A percentile compares a stretch with the other conserved stretches of the same genome.
These are phyloP conservation scores for Pseudoips prasinana DNA, from an alignment of 2,888 invertebrate species.

Conservation along the genomic window DNA sequence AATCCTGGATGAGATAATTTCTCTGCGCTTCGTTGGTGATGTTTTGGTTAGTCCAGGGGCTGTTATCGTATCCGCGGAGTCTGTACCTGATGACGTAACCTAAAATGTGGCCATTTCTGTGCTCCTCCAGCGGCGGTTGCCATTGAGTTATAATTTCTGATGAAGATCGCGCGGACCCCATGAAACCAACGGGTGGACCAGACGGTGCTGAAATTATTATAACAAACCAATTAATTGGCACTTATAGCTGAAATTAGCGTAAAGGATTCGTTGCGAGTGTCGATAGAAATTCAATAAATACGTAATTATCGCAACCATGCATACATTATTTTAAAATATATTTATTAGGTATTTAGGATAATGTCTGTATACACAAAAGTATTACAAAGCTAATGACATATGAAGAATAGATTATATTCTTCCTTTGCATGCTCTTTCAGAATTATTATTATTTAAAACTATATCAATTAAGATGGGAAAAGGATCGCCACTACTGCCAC, in stretches of 20 bases:
- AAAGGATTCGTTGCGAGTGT: too few relatives aligned
- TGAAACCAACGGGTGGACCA: slow-evolving; percentile 96
- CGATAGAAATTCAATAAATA: too few relatives aligned
- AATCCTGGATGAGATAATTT: slow-evolving; percentile 93
- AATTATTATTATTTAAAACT: too few relatives aligned
- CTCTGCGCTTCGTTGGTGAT: slow-evolving; percentile 96
- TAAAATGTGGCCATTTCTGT: slow-evolving; percentile 96
- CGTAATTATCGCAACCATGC: too few relatives aligned
- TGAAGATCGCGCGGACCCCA: slow-evolving; percentile 95
- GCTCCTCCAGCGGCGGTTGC: slow-evolving; percentile 97
- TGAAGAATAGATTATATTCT: too few relatives aligned
- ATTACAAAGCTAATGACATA: too few relatives aligned
- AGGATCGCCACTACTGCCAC: too few relatives aligned
- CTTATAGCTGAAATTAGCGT: not conserved
- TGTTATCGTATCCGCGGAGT: slow-evolving; percentile 94
- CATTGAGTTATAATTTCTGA: slow-evolving; percentile 98
- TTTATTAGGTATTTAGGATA: too few relatives aligned
- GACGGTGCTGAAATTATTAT: slow-evolving; percentile 89
- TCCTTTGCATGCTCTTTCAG: too few relatives aligned
- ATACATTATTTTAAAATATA: too few relatives aligned
- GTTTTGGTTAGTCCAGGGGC: slow-evolving; percentile 95
- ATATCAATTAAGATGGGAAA: too few relatives aligned
- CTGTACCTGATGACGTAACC: slow-evolving; percentile 97
- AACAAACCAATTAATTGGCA: not conserved
- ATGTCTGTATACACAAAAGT: too few relatives aligned